Evolutionary conservation across 2,113 vertebrate species (phyloP), one percentile per base, ranked within the genome.

Genomic region (Myocastor coypus): DNA sequence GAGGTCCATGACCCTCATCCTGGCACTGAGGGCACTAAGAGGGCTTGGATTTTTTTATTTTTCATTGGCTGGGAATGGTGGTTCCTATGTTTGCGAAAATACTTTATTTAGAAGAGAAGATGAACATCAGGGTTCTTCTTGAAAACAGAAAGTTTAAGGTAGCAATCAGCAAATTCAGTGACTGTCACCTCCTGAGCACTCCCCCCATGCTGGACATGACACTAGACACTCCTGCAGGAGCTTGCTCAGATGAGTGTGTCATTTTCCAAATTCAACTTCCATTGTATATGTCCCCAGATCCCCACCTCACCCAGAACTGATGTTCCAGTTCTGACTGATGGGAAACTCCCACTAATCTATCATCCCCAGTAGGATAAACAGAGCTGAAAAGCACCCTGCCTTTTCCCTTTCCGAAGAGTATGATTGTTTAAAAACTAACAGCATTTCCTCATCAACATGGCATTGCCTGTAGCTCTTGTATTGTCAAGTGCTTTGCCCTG

Each of bases 1-100:
- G 7, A 78, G 37, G 10, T 6, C 7, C 1, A 5, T 1, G 52
- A 40, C 17, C 11, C 30, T 20, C 2, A 20, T 10, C 1, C 11
- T 26, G 32, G 19, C 34, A n/a, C 4, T 32, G 12, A 34, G 12
- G 34, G 7, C 12, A 11, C 1, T 7, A 64, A 81, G 37, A 66
- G 30, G 8, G 7, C 16, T n/a, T 34, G 22, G 20, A 28, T 57
- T 11, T 26, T 42, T 75, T 40, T n/a, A n/a, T n/a, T n/a, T n/a
- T 63, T 6, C 6, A 57, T 68, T 26, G 73, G 26, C 8, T 52
- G 28, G n/a, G 59, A 50, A 59, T 20, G 22, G 37, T 28, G 63
- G 50, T 22, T 78, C 24, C 37, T 46, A 22, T 32, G 4, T 40
- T 66, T n/a, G 10, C 42, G 24, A 46, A 89, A 10, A 57, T 5